phyloP scores from a whole-genome alignment of 2,888 invertebrate genomes.

The Drosophila tripunctata region DNA sequence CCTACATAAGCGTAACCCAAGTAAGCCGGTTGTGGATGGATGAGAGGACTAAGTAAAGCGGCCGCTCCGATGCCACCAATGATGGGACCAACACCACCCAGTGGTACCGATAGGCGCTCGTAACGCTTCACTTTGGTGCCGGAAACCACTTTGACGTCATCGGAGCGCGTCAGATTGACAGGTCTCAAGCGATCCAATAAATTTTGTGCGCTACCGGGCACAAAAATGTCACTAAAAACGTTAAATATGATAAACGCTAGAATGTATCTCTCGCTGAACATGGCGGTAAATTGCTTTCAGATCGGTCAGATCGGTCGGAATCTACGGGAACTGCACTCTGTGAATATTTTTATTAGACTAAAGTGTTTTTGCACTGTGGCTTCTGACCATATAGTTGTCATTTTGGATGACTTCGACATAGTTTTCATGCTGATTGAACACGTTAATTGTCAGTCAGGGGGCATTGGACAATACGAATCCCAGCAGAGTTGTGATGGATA shows the following conservation, averaged over 20 bases:
- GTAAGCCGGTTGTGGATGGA: constrained; percentile 61
- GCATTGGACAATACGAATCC: constrained; percentile 43
- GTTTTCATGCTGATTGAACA: constrained; percentile 83
- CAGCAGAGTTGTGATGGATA: constrained; percentile 40
- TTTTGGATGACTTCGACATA: constrained; percentile 77
- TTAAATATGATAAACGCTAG: constrained; percentile 52
- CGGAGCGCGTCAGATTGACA: constrained; percentile 58
- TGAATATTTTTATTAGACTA: constrained; percentile 50
- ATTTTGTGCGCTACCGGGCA: constrained; percentile 74
- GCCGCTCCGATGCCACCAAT: constrained; percentile 49
- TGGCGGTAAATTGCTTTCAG: constrained; percentile 29
- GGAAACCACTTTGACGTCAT: constrained; percentile 81
- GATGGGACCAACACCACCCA: constrained; percentile 64
- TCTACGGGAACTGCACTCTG: constrained; percentile 31
- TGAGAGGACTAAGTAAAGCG: constrained; percentile 60
- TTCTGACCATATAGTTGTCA: constrained; percentile 34
- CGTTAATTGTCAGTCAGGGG: constrained; percentile 71
- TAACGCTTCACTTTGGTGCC: constrained; percentile 83
- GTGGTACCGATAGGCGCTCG: constrained; percentile 80
- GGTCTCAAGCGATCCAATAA: constrained; percentile 77
- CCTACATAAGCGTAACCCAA: constrained; percentile 71
- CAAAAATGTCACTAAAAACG: constrained; percentile 45
- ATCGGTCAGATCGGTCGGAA: neutral
- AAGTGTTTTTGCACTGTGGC: constrained; percentile 34
- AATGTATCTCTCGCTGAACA: constrained; percentile 44